These are phyloP conservation scores for Drosophila bocki DNA, from an alignment of 1,140 invertebrate genomes.

Conservation along the genomic window DNA sequence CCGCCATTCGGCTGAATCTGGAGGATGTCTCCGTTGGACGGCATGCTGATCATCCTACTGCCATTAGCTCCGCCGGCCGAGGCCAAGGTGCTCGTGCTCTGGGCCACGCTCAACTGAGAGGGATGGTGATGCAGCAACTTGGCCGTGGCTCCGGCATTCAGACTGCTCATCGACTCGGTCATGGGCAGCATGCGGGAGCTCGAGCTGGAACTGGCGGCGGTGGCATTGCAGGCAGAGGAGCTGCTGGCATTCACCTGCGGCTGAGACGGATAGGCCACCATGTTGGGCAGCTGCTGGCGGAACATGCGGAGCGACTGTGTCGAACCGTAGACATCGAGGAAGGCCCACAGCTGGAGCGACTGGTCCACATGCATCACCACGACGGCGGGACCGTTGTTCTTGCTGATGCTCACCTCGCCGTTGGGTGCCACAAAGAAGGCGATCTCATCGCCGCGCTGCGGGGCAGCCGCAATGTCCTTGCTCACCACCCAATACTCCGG, in stretches of 20 bases:
- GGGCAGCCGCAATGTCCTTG: conserved; percentile 94
- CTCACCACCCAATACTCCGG: conserved; percentile 99
- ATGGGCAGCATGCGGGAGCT: conserved; percentile 67
- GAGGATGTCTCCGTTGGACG: conserved; percentile 86
- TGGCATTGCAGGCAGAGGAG: conserved; percentile 26
- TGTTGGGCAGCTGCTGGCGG: conserved; percentile 80
- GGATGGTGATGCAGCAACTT: conserved; percentile 77
- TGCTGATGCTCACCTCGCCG: conserved; percentile 95
- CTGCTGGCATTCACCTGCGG: conserved; percentile 62
- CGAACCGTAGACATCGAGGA: conserved; percentile 98
- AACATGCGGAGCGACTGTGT: conserved; percentile 94
- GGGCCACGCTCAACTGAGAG: conserved; percentile 69
- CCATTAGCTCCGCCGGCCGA: conserved; percentile 77
- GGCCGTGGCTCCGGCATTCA: conserved; percentile 84
- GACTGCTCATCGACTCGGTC: conserved; percentile 86
- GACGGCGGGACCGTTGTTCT: conserved; percentile 92
- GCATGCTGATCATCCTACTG: conserved; percentile 85
- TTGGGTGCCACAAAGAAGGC: conserved; percentile 93
- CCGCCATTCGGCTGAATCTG: conserved; percentile 88
- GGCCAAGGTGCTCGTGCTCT: conserved; percentile 68
- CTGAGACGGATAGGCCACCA: conserved; percentile 80
- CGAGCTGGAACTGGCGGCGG: conserved; percentile 25
- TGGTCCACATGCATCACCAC: conserved; percentile 98
- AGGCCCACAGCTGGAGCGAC: conserved; percentile 95
- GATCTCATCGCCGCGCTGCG: conserved; percentile 95